phyloP scores from a whole-genome alignment of 2,797 vertebrate genomes.

The Hippopotamyrus pictus region DNA sequence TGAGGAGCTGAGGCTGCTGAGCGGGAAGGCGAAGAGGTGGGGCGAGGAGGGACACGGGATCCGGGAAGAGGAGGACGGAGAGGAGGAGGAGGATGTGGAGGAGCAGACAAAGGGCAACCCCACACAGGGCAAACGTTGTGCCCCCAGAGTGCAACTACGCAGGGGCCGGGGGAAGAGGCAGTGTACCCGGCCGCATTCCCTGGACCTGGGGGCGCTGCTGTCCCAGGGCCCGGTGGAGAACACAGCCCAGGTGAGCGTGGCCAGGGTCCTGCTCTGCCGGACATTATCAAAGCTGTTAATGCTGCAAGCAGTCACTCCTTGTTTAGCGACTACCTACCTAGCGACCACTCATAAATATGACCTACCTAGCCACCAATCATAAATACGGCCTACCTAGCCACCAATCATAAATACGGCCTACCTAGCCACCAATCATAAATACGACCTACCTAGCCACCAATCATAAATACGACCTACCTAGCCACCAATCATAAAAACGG shows the following conservation, averaged over 20 bases:
- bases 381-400: background rate
- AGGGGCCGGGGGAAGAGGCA: constrained; percentile 54
- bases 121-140: constrained; percentile 52
- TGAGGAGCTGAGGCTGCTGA: constrained; percentile 57
- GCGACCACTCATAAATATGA: background rate
- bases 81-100: constrained; percentile 44
- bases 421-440: background rate
- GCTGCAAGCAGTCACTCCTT: background rate
- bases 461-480: background rate
- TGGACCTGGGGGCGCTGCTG: constrained; percentile 44
- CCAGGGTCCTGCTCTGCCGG: background rate
- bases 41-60: constrained; percentile 22
- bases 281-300: background rate
- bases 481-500: background rate
- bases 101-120: constrained; percentile 38
- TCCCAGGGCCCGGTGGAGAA: constrained; percentile 35
- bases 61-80: constrained; percentile 36
- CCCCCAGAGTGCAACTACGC: constrained; percentile 37
- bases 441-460: background rate
- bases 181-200: constrained; percentile 49
- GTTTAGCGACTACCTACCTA: background rate
- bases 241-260: constrained; percentile 36
- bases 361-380: background rate
- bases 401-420: background rate
- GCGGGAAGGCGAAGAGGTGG: constrained; percentile 60